phyloP scores from a whole-genome alignment of 2,888 invertebrate species.

The Gerris lacustris region DNA sequence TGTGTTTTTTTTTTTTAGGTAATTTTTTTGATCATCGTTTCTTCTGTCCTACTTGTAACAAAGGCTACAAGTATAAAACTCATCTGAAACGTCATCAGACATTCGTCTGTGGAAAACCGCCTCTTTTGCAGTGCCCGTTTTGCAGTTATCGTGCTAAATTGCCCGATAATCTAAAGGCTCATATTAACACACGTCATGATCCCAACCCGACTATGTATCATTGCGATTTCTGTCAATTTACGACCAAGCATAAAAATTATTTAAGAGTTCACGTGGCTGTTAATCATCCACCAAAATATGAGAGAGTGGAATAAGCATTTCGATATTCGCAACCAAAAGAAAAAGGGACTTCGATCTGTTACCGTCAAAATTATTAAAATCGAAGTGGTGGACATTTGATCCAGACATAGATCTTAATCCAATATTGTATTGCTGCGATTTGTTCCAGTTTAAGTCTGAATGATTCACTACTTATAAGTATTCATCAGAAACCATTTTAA shows the following conservation, averaged over 20 bases:
- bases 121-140: conserved; percentile 4
- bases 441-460: too few relatives aligned
- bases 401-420: too few relatives aligned
- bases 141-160: conserved; percentile 49
- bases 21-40: background rate
- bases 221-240: conserved; percentile 35
- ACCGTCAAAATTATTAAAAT: too few relatives aligned
- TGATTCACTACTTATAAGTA: too few relatives aligned
- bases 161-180: conserved; percentile 19
- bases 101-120: conserved; percentile 36
- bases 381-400: too few relatives aligned
- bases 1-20: too few relatives aligned
- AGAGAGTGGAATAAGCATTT: too few relatives aligned
- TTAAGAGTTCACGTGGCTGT: conserved; percentile 24
- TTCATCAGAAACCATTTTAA: too few relatives aligned
- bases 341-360: too few relatives aligned
- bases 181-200: conserved; percentile 15
- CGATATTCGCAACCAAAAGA: too few relatives aligned
- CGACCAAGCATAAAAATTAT: conserved; percentile 29
- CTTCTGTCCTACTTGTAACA: conserved; percentile 32
- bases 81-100: conserved; percentile 39
- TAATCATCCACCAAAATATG: conserved; percentile 10
- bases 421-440: too few relatives aligned
- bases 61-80: conserved; percentile 37
- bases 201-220: conserved; percentile 28